A percentile compares a stretch with the other conserved stretches of the same genome.
Evolutionary conservation across 2,888 invertebrate species (phyloP).

Genomic region (Ischnura elegans): DNA sequence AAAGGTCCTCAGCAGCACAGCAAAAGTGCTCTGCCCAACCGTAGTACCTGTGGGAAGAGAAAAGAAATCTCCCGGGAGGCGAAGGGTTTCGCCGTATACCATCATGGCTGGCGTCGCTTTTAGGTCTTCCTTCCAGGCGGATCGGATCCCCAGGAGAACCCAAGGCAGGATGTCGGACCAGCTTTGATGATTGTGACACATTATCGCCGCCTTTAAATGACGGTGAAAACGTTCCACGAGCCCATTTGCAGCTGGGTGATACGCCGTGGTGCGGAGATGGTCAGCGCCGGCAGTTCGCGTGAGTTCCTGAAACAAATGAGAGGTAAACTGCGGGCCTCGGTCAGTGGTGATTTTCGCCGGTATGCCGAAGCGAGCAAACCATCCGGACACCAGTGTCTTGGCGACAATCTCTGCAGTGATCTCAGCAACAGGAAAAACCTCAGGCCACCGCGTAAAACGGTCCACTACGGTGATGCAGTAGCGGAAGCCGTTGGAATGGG

Average conservation of each 20-base stretch:
- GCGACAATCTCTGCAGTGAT: too few relatives aligned
- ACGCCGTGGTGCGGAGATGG: too few relatives aligned
- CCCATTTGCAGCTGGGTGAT: slow-evolving; percentile 75
- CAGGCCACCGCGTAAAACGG: slow-evolving; percentile 51
- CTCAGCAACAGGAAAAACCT: neutral
- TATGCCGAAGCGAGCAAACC: too few relatives aligned
- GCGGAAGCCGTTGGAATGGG: too few relatives aligned
- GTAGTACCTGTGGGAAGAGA: slow-evolving; percentile 69
- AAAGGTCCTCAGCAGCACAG: neutral
- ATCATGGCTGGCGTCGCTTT: slow-evolving; percentile 74
- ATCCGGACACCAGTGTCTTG: too few relatives aligned
- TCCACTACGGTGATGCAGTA: slow-evolving; percentile 38
- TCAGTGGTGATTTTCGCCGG: too few relatives aligned
- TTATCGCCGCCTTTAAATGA: slow-evolving; percentile 76
- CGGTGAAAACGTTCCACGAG: slow-evolving; percentile 77
- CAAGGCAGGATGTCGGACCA: slow-evolving; percentile 74
- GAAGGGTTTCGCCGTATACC: slow-evolving; percentile 74
- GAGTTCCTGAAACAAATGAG: slow-evolving; percentile 72
- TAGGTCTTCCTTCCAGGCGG: slow-evolving; percentile 74
- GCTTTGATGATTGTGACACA: too few relatives aligned
- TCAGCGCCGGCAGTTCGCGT: slow-evolving; percentile 31
- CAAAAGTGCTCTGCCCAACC: neutral
- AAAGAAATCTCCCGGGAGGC: slow-evolving; percentile 74
- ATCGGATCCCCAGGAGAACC: slow-evolving; percentile 75
- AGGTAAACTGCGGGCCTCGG: slow-evolving; percentile 69